These are phyloP conservation scores for Dolichallabes microphthalmus DNA, from an alignment of 2,113 vertebrate genomes.

Conservation along the genomic window DNA sequence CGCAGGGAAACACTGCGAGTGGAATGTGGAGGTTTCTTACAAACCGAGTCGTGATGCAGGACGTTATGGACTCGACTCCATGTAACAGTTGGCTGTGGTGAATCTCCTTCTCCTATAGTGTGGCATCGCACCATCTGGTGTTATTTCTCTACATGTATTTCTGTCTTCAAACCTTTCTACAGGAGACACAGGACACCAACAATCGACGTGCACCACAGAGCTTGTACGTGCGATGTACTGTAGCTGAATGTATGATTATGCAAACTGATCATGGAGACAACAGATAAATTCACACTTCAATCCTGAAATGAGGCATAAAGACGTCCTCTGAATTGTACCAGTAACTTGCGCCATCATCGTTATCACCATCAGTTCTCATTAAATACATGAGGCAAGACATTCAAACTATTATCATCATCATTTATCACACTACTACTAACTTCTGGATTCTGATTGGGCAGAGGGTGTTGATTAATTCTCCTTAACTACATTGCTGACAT, in stretches of 20 bases:
- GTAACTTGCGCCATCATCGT: background rate
- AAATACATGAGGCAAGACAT: background rate
- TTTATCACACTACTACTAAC: background rate
- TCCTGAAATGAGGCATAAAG: background rate
- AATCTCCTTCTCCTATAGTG: background rate
- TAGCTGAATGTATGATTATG: background rate
- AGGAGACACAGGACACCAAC: background rate
- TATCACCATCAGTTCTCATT: background rate
- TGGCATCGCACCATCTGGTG: background rate
- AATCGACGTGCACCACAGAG: background rate
- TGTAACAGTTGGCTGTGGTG: background rate
- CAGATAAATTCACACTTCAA: background rate
- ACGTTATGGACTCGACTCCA: background rate
- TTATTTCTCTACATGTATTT: background rate
- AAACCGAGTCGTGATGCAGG: background rate
- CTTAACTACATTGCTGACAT: too few relatives aligned
- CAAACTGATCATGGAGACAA: background rate
- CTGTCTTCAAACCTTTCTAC: background rate
- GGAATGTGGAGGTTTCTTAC: background rate
- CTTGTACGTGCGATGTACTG: background rate
- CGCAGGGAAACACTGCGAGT: background rate
- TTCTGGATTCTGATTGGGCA: background rate
- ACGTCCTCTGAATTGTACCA: background rate
- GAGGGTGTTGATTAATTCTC: background rate
- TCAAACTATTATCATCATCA: too few relatives aligned